Evolutionary conservation across 1,140 invertebrate genomes (phyloP), one percentile per base, ranked within the genome.

Genomic region (Megathymus violae): DNA sequence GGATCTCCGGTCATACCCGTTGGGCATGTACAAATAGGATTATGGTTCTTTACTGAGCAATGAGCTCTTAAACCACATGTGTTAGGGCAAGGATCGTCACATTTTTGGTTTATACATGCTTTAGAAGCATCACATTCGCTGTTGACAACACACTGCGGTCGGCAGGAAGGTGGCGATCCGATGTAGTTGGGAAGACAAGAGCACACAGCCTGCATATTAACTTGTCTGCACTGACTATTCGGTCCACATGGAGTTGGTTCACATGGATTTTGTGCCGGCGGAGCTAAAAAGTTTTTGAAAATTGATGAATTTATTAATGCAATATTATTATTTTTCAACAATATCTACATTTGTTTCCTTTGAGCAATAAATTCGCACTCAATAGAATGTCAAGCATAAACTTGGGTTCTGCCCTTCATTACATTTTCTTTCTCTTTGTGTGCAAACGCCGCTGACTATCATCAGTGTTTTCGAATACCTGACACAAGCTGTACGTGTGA

Each of bases 31-130:
- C 95, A 96, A 72, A 94, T 93, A 15, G 95, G 94, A 62, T 94
- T 92, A 75, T 96, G 94, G 80, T 95, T 95, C 27, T 93, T 93
- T 31, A 95, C 94, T 69, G 92, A 92, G 73, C 95, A 96, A 50
- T 92, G 79, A 4, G 95, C 95, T 71, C 93, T 94, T 62, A 91
- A 81, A 16, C 94, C 95, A 86, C 95, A 96, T 34, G 93, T 94
- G 70, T 93, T 94, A 10, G 93, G 92, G 80, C 95, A 96, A 61
- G 95, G 95, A 82, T 96, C 94, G 15, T 89, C 68, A 80, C 95
- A 96, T 89, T 95, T 96, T 72, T 96, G 93, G 82, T 95, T 95
- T 13, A 96, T 92, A 78, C 96, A 97, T 0, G 95, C 95, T 76
- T 94, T 93, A 61, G 93, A 93, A 7, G 92, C 81, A 40, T 93